Conservation (phyloP, 2,113 vertebrate genomes). For the Saimiri boliviensis region DNA sequence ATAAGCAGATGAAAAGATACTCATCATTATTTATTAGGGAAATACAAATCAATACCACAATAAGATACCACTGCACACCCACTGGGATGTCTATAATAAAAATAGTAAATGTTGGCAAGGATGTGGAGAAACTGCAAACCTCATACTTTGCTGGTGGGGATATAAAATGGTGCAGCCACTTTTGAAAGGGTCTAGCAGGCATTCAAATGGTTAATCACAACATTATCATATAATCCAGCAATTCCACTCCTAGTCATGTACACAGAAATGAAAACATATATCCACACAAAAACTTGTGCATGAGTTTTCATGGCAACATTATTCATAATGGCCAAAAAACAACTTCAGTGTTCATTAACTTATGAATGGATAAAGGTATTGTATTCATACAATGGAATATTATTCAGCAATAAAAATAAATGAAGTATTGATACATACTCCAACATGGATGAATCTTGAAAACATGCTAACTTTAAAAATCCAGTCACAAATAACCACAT, state of each 20-base stretch:
- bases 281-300: neutral
- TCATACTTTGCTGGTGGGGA: neutral
- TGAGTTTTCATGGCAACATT: neutral
- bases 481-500: neutral
- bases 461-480: neutral
- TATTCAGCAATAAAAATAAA: neutral
- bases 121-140: neutral
- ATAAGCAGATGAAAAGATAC: neutral
- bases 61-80: neutral
- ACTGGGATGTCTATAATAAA: neutral
- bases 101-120: neutral
- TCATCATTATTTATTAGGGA: neutral
- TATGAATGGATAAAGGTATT: neutral
- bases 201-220: neutral
- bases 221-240: neutral
- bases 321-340: neutral
- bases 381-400: neutral
- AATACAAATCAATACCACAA: neutral
- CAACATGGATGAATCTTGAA: neutral
- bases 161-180: neutral
- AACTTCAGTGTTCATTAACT: neutral
- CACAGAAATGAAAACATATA: neutral
- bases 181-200: neutral
- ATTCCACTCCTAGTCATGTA: neutral
- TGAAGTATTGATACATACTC: neutral